Evolutionary conservation across 2,888 invertebrate species (phyloP), one percentile per base, ranked within the genome.

Genomic region (Lissocephala sabroskyi): DNA sequence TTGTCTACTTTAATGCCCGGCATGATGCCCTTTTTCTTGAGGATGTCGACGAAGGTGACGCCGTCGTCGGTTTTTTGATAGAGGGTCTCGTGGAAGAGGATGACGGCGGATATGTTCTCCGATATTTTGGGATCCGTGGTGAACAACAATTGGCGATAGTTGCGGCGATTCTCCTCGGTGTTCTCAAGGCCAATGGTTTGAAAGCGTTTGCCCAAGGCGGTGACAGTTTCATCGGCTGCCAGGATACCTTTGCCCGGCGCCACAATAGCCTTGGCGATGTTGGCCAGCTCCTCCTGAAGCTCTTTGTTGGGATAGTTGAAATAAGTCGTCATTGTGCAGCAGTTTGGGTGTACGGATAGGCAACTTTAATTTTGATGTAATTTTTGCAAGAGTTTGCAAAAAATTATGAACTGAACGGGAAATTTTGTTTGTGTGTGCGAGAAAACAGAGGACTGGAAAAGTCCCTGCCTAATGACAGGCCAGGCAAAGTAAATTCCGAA

Each of bases 1-100:
- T 92, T 95, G 88, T 99, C 99, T 59, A 99, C 95, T 87, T 97
- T 98, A 84, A 98, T 97, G 66, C 97, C 97, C 79, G 96, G 94
- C 81, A 97, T 92, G 85, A 98, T 97, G 63, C 94, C 93, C 46
- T 91, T 90, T 82, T 94, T 90, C 86, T 93, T 92, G 80, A 97
- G 84, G 41, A 96, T 84, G 52, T 95, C 88, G 9, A 94, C 90
- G 84, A 97, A 92, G 0, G 94, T 92, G 1, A 91, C 90, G 49
- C 91, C 88, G 79, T 96, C 93, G 57, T 95, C 95, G 30, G 94
- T 89, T 85, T 96, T 96, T 87, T 99, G 99, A 88, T 98, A 97
- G 48, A 99, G 87, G 0, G 98, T 98, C 87, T 99, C 99, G 86
- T 99, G 96, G 89, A 94, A 98, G 65, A 99, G 88, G 82, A 99